Conservation (phyloP, 2,113 vertebrate genomes). For the Balaenoptera acutorostrata region DNA sequence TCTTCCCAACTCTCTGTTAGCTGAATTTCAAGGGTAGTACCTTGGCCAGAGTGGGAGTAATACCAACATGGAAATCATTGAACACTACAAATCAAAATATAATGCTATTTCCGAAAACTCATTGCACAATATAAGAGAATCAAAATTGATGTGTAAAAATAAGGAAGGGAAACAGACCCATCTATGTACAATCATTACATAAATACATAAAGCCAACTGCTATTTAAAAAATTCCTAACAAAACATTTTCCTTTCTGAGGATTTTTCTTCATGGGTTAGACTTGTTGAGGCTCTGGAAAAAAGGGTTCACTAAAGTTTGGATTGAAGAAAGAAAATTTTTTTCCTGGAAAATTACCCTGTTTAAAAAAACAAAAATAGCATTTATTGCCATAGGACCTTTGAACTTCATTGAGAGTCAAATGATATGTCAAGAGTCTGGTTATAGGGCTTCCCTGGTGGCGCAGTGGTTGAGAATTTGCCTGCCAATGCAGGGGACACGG, state of each 20-base stretch:
- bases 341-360: not conserved
- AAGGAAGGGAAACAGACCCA: not conserved
- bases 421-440: not conserved
- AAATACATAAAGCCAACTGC: not conserved
- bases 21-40: not conserved
- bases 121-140: not conserved
- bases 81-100: not conserved
- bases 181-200: not conserved
- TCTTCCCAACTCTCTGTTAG: not conserved
- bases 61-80: not conserved
- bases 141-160: not conserved
- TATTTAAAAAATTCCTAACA: not conserved
- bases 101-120: not conserved
- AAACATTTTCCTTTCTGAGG: not conserved
- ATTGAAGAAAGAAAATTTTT: not conserved
- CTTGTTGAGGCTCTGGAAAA: not conserved
- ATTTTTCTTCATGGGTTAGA: not conserved
- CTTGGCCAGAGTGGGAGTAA: not conserved
- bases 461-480: too few species aligned
- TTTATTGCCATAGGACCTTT: not conserved
- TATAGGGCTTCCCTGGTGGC: too few species aligned
- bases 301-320: not conserved
- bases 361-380: not conserved
- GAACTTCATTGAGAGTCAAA: not conserved
- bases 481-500: too few species aligned